A percentile compares a stretch with the other conserved stretches of the same genome.
Conservation (phyloP, 1,140 invertebrate species). For the Zaprionus camerounensis region DNA sequence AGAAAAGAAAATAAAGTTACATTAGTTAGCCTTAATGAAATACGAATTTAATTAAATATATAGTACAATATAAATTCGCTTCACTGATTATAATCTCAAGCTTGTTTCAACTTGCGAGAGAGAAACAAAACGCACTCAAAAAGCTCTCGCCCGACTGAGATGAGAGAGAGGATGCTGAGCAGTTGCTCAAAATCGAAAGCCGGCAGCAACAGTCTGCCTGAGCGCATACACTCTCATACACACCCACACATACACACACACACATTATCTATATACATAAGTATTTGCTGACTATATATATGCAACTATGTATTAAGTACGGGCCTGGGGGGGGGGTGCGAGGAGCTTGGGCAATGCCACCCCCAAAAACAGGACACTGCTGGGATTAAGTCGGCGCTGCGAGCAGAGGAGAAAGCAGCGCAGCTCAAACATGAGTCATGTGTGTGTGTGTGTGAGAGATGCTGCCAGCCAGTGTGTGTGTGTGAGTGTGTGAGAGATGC, state of each 20-base stretch:
- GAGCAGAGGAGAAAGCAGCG: constrained; percentile 35
- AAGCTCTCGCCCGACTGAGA: constrained; percentile 34
- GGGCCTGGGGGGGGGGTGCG: neutral
- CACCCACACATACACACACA: constrained; percentile 16
- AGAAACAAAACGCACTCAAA: constrained; percentile 45
- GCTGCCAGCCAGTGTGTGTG: constrained; percentile 27
- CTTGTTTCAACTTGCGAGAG: neutral
- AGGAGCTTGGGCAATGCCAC: constrained; percentile 54
- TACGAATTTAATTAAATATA: no score
- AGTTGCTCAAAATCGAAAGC: constrained; percentile 59
- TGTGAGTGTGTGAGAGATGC: constrained; percentile 46
- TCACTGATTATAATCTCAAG: neutral
- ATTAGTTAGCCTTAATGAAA: no score
- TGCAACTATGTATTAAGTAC: constrained; percentile 70
- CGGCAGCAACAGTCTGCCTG: constrained; percentile 76
- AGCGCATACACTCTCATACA: constrained; percentile 24
- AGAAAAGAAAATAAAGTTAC: no score
- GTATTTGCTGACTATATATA: constrained; percentile 51
- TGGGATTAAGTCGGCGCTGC: constrained; percentile 75
- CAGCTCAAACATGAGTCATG: constrained; percentile 32
- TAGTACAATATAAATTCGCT: no score
- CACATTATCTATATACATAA: constrained; percentile 10
- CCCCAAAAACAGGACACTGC: constrained; percentile 71
- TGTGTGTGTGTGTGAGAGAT: constrained; percentile 34
- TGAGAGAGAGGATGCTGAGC: neutral